These are phyloP conservation scores for Hyperoplus immaculatus DNA, from an alignment of 2,797 vertebrate species.

Conservation along the genomic window DNA sequence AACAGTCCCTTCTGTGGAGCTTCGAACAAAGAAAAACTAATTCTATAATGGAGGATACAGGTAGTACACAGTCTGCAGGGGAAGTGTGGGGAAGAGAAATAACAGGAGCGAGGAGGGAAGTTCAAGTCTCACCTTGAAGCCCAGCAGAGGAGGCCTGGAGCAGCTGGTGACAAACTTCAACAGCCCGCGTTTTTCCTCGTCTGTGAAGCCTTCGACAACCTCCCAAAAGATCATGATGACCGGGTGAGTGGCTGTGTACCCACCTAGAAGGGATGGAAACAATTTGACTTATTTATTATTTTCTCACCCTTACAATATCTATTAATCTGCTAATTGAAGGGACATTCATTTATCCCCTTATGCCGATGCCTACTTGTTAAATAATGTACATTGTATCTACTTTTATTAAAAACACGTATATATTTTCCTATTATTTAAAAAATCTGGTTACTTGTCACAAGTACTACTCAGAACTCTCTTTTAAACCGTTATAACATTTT, in stretches of 20 bases:
- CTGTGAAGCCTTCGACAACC: conserved; percentile 96
- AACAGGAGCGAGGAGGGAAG: neutral
- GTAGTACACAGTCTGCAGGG: conserved; percentile 26
- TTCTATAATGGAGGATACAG: conserved; percentile 25
- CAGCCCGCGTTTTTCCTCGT: conserved; percentile 97
- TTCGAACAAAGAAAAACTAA: conserved; percentile 36
- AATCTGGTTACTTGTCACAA: neutral
- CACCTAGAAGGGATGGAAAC: conserved; percentile 83
- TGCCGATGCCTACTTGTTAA: neutral
- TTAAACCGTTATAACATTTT: neutral
- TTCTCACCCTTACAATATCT: neutral
- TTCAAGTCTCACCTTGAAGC: conserved; percentile 92
- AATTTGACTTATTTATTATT: too few relatives aligned
- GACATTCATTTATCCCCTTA: neutral
- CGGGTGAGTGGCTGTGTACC: conserved; percentile 94
- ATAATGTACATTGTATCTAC: neutral
- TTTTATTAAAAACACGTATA: neutral
- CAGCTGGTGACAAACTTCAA: conserved; percentile 98
- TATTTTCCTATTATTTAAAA: neutral
- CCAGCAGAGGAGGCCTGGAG: conserved; percentile 95
- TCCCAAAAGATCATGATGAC: conserved; percentile 98
- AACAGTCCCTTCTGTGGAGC: conserved; percentile 47
- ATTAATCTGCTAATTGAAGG: neutral
- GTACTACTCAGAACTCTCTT: neutral
- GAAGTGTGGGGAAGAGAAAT: conserved; percentile 1